Percentiles rank a stretch among this genome's conserved stretches.
These are phyloP conservation scores for Struthio camelus DNA, from an alignment of 2,113 vertebrate species.

Conservation along the genomic window DNA sequence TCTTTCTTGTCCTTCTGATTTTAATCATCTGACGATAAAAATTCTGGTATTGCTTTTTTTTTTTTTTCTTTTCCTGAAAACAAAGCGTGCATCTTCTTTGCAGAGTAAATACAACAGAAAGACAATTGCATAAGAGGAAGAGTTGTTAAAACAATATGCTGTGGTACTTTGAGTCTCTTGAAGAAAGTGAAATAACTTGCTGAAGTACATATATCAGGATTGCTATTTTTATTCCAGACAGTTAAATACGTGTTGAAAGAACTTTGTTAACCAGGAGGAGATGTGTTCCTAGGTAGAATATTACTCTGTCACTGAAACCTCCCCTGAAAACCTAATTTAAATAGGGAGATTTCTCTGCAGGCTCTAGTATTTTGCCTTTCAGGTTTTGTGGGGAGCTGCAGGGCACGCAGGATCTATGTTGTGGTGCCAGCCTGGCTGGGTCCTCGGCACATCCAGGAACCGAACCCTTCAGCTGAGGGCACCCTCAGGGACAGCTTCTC, in stretches of 20 bases:
- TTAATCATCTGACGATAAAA: not conserved
- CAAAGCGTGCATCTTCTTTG: slow-evolving; percentile 44
- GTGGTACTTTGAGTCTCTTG: not conserved
- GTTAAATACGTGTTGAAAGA: not conserved
- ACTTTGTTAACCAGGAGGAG: not conserved
- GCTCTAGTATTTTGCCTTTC: not conserved
- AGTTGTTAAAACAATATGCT: slow-evolving; percentile 6
- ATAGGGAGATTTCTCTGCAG: not conserved
- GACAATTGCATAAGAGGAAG: not conserved
- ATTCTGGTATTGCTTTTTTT: not conserved
- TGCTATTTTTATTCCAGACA: not conserved
- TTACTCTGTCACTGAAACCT: not conserved
- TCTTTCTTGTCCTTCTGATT: not conserved
- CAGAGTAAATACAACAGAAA: slow-evolving; percentile 65
- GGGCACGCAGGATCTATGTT: accelerated
- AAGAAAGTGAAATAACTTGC: slow-evolving; percentile 4
- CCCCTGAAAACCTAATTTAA: accelerated
- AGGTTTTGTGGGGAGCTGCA: not conserved
- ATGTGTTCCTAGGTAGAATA: not conserved
- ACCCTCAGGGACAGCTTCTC: not conserved
- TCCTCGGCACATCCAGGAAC: not conserved
- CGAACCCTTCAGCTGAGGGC: not conserved
- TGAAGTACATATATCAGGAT: slow-evolving; percentile 3
- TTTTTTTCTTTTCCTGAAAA: not conserved
- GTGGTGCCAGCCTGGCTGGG: not conserved